phyloP scores from a whole-genome alignment of 2,797 vertebrate species.

The Enteromius thamalakanensis region DNA sequence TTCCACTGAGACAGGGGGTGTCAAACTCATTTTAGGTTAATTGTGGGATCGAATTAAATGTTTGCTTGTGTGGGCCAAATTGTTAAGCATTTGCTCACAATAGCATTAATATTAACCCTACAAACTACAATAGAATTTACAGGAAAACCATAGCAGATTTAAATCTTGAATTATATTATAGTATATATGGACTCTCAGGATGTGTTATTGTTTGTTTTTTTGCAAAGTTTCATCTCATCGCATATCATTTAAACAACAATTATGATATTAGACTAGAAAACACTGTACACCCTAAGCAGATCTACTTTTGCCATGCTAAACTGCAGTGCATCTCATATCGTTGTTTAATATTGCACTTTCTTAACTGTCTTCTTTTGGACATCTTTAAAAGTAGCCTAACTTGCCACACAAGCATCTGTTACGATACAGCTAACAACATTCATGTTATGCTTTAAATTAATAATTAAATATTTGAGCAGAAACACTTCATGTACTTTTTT shows the following conservation, averaged over 20 bases:
- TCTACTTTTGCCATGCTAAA: not conserved
- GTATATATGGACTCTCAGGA: too few species aligned
- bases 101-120: not conserved
- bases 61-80: not conserved
- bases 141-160: not conserved
- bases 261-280: not conserved
- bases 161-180: too few species aligned
- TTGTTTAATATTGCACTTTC: not conserved
- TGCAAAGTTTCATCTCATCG: too few species aligned
- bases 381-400: too few species aligned
- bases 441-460: too few species aligned
- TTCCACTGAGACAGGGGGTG: not conserved
- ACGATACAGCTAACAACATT: not conserved
- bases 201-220: too few species aligned
- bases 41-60: not conserved
- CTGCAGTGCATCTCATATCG: not conserved
- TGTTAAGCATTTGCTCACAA: not conserved
- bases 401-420: not conserved
- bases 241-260: not conserved
- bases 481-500: not conserved
- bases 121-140: not conserved
- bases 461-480: not conserved
- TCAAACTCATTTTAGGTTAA: not conserved
- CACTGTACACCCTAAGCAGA: too few species aligned
- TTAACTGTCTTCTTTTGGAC: too few species aligned